Evolutionary conservation across 2,797 vertebrate genomes (phyloP).

Genomic region (Neosilurus mollespiculum): DNA sequence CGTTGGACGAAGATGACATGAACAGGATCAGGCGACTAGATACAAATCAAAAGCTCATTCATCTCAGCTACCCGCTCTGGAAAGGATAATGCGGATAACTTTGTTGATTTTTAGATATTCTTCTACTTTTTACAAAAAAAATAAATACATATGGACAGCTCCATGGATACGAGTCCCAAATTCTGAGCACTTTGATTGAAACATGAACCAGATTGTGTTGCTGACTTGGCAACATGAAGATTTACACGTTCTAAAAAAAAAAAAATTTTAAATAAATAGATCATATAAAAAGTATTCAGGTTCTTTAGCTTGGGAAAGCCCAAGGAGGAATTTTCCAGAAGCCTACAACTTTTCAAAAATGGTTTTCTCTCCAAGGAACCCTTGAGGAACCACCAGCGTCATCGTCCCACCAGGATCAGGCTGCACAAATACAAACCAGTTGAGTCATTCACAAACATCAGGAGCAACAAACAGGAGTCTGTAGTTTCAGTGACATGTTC

Average conservation of each 20-base stretch:
- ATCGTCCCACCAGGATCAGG: not conserved
- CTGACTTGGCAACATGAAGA: not conserved
- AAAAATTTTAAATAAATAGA: too few relatives aligned
- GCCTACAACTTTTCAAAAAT: not conserved
- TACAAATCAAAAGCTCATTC: constrained; percentile 53
- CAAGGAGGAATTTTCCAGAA: not conserved
- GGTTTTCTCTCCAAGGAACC: not conserved
- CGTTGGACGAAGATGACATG: constrained; percentile 52
- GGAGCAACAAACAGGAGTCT: too few relatives aligned
- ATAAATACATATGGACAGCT: too few relatives aligned
- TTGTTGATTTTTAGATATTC: not conserved
- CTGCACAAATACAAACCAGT: too few relatives aligned
- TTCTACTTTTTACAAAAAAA: too few relatives aligned
- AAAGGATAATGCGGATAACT: constrained; percentile 40
- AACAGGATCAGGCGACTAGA: constrained; percentile 39
- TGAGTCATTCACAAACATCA: too few relatives aligned
- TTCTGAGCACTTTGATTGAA: not conserved
- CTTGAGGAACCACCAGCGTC: not conserved
- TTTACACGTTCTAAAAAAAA: not conserved
- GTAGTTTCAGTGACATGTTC: too few relatives aligned
- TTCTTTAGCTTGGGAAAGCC: not conserved
- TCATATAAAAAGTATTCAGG: too few relatives aligned
- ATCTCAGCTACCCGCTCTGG: constrained; percentile 58
- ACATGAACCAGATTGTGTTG: not conserved
- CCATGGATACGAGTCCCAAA: too few relatives aligned